These are phyloP conservation scores for Aphodius granarius DNA, from an alignment of 2,888 invertebrate genomes.

Conservation along the genomic window DNA sequence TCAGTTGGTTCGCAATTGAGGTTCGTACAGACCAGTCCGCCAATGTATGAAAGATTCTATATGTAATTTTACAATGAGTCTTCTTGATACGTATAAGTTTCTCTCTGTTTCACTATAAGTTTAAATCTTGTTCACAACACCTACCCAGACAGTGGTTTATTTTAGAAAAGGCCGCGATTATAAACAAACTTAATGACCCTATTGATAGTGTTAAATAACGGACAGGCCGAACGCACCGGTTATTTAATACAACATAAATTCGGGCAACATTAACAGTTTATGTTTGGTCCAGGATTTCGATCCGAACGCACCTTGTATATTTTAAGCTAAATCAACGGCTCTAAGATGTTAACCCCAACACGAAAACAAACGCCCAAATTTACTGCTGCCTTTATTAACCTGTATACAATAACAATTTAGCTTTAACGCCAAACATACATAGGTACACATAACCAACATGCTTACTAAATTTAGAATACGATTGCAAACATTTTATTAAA, in stretches of 20 bases:
- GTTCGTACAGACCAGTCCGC: too few species aligned
- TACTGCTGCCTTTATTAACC: neutral
- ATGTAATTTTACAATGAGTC: too few species aligned
- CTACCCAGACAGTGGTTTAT: neutral
- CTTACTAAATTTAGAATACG: neutral
- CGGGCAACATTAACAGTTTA: neutral
- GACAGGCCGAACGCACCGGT: neutral
- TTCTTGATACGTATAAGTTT: too few species aligned
- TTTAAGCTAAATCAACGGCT: neutral
- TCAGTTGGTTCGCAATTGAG: too few species aligned
- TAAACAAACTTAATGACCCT: constrained; percentile 10
- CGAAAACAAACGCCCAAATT: neutral
- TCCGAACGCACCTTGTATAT: neutral
- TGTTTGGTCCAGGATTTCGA: neutral
- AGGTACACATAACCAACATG: neutral
- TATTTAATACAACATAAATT: neutral
- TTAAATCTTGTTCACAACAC: neutral
- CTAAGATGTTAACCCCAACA: neutral
- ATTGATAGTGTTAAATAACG: constrained; percentile 15
- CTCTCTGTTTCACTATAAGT: neutral
- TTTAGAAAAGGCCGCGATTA: neutral
- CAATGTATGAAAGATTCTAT: too few species aligned
- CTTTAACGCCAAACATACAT: neutral
- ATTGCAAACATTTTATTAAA: neutral
- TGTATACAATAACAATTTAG: neutral